Base-by-base conservation (phyloP, 2,888 invertebrate species). In the Platycheirus rosarum region DNA sequence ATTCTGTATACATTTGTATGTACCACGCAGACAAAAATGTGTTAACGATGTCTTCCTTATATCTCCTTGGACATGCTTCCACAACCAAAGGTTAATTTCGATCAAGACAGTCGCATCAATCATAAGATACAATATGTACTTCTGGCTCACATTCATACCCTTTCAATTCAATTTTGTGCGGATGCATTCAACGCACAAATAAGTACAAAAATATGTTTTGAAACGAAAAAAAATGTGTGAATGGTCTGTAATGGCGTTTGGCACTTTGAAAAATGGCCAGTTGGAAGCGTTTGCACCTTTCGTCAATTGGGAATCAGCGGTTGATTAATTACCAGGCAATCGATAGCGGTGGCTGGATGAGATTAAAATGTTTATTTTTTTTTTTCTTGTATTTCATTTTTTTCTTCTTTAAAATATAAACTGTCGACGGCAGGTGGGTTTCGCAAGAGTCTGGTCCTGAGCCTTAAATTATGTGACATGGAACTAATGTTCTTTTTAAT, bases 211-310 rank as follows among this genome's bases (percentile, higher is more conserved):
- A 51, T n/a, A n/a, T n/a, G n/a, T n/a, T n/a, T n/a, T n/a, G n/a
- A n/a, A 69, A 29, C 6, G 48, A n/a, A 75, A 65, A 53, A 69
- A 16, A 63, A 69, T 40, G 79, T 80, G 80, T 80, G 80, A 80
- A 80, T 66, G 76, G 70, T 70, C 75, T 60, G 75, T 80, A 80
- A 80, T 80, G 80, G 70, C 70, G 62, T 65, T 80, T 80, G 75
- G 80, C 80, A 80, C 80, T 80, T 80, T 80, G 80, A 80, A 53
- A 80, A 80, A 80, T 80, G 80, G 62, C 57, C 80, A 75, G 65
- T 80, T 80, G 80, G 76, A 80, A 80, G 80, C 80, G 80, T 71
- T 80, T 80, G 80, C 80, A 80, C 80, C 80, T 80, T 80, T 80
- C 80, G 80, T 80, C 80, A 80, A 76, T 71, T 44, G 40, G 11